A percentile compares a stretch with the other conserved stretches of the same genome.
Conservation (phyloP, 2,888 invertebrate species). For the Ochlodes sylvanus region DNA sequence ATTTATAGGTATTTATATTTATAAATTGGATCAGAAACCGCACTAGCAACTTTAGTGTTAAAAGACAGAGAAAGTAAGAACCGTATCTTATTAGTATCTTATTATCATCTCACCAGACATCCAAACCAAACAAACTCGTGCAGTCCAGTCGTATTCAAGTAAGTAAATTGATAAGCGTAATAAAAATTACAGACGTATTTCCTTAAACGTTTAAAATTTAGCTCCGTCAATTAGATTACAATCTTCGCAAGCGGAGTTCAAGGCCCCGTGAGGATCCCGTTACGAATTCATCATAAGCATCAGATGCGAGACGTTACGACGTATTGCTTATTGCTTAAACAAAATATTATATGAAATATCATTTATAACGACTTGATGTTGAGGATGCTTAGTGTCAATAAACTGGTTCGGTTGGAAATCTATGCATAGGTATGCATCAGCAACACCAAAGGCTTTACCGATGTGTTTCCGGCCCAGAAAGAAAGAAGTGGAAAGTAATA, state of each 20-base stretch:
- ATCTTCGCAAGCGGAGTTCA: slow-evolving; percentile 41
- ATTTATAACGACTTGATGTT: neutral
- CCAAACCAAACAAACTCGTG: neutral
- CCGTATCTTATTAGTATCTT: neutral
- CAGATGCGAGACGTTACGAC: slow-evolving; percentile 34
- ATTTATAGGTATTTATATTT: too few species aligned
- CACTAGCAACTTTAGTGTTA: neutral
- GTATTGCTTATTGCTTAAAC: slow-evolving; percentile 39
- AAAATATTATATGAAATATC: slow-evolving; percentile 31
- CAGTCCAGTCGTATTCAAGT: neutral
- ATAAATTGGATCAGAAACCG: too few species aligned
- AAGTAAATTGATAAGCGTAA: slow-evolving; percentile 27
- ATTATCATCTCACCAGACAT: slow-evolving; percentile 1
- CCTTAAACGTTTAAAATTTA: slow-evolving; percentile 30
- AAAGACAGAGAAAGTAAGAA: neutral
- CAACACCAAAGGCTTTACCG: too few species aligned
- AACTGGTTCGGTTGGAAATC: neutral
- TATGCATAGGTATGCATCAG: too few species aligned
- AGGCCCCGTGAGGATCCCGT: slow-evolving; percentile 44
- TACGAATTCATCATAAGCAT: slow-evolving; percentile 39
- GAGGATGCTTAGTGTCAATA: neutral
- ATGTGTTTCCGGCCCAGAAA: too few species aligned
- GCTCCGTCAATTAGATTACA: slow-evolving; percentile 27
- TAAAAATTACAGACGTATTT: slow-evolving; percentile 30
- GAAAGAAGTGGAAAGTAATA: too few species aligned